A percentile compares a stretch with the other conserved stretches of the same genome.
Evolutionary conservation across 2,888 invertebrate species (phyloP).

Genomic region (Drosophila greeni): DNA sequence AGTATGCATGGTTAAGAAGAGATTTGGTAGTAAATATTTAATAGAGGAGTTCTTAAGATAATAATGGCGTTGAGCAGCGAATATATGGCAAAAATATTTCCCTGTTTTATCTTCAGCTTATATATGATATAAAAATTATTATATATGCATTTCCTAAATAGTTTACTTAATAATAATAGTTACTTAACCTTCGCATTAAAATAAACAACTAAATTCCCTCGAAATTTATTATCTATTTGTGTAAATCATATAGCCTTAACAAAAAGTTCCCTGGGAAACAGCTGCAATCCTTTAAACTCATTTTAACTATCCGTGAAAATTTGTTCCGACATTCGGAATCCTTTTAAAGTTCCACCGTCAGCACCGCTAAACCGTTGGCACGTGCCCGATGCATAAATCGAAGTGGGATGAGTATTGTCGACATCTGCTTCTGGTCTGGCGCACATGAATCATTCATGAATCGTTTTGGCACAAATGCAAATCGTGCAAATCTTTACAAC

Average conservation of each 20-base stretch:
- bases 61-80: neutral
- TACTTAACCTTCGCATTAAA: neutral
- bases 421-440: slow-evolving; percentile 58
- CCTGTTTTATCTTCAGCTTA: neutral
- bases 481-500: slow-evolving; percentile 68
- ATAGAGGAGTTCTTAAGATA: slow-evolving; percentile 7
- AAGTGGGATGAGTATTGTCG: slow-evolving; percentile 54
- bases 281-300: neutral
- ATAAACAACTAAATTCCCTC: neutral
- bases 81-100: neutral
- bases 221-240: neutral
- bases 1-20: slow-evolving; percentile 19
- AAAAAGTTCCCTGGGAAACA: neutral
- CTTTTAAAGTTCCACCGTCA: slow-evolving; percentile 26
- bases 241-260: neutral
- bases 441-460: slow-evolving; percentile 71
- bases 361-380: slow-evolving; percentile 23
- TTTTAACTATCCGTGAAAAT: neutral
- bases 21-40: slow-evolving; percentile 47
- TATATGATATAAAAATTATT: neutral
- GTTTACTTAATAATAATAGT: no score
- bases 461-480: slow-evolving; percentile 69
- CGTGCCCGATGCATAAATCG: slow-evolving; percentile 41
- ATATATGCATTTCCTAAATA: neutral
- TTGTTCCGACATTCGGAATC: slow-evolving; percentile 9